Evolutionary conservation across 2,888 invertebrate genomes (phyloP), one percentile per base, ranked within the genome.

Genomic region (Trissolcus brochymenae): DNA sequence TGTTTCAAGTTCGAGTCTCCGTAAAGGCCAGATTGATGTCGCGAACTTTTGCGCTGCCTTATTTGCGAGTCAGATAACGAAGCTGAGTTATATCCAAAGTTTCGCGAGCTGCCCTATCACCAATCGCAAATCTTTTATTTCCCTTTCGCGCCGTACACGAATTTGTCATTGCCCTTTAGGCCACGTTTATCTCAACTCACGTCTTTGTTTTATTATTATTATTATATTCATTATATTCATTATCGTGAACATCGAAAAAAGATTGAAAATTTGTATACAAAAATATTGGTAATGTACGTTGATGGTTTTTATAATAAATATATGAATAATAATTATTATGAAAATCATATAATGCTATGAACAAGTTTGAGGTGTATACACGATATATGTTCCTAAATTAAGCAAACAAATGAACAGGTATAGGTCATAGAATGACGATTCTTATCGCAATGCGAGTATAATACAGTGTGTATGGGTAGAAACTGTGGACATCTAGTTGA

Each of bases 31-130:
- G 88, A 89, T 89, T 89, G 88, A 89, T 89, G 88, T 87, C 87
- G 84, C 86, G 84, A 88, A 89, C 88, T 89, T 89, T 88, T 88
- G 82, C 86, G 84, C 84, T 84, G 86, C 88, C 88, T 89, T 89
- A 89, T 89, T 89, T 89, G 89, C 88, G 88, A 89, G 89, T 89
- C 88, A 89, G 89, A 89, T 89, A 89, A 89, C 89, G 88, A 89
- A 87, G 82, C 85, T 89, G 89, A 89, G 88, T 89, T 89, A 89
- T 89, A 86, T 82, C 83, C 59, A 85, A 89, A 89, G 85, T 88
- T 89, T 87, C 83, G 80, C 79, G 75, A 76, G 70, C 77, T 55
- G 76, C 81, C 74, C 82, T 85, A 84, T 86, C 85, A 41, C 41
- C 70, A 65, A 73, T 73, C 56, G 81, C 82, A 78, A 81, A 80